These are phyloP conservation scores for Magallana angulata DNA, from an alignment of 1,140 invertebrate species.

Conservation along the genomic window DNA sequence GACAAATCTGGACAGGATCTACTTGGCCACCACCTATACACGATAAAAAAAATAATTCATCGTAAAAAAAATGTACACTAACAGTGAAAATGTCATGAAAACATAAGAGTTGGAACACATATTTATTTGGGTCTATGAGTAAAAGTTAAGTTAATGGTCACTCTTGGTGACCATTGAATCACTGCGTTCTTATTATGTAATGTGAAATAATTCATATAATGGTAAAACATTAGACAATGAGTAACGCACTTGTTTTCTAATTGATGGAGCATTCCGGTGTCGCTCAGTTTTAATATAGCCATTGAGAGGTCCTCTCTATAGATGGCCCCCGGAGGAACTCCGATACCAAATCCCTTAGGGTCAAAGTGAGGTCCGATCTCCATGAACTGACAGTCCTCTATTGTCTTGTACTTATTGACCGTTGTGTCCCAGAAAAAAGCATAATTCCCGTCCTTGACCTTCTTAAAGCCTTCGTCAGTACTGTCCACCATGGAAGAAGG, in stretches of 20 bases:
- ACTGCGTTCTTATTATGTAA: too few relatives aligned
- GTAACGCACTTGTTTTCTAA: slow-evolving; percentile 80
- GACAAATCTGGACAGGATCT: slow-evolving; percentile 69
- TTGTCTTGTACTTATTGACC: slow-evolving; percentile 77
- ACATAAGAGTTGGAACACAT: too few relatives aligned
- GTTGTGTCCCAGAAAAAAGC: slow-evolving; percentile 79
- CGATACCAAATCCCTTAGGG: slow-evolving; percentile 77
- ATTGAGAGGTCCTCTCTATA: slow-evolving; percentile 97
- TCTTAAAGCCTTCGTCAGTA: slow-evolving; percentile 70
- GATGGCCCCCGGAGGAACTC: slow-evolving; percentile 85
- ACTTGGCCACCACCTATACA: slow-evolving; percentile 71
- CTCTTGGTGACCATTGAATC: too few relatives aligned
- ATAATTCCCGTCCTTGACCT: slow-evolving; percentile 76
- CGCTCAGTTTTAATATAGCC: slow-evolving; percentile 95
- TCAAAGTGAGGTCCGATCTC: slow-evolving; percentile 77
- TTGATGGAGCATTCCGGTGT: slow-evolving; percentile 95
- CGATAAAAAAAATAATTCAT: too few relatives aligned
- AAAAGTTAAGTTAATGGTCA: too few relatives aligned
- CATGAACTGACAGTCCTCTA: slow-evolving; percentile 77
- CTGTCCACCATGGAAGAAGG: slow-evolving; percentile 73
- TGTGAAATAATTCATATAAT: too few relatives aligned
- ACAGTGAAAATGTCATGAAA: too few relatives aligned
- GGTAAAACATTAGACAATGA: not conserved
- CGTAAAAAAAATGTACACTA: too few relatives aligned
- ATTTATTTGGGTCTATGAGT: too few relatives aligned